A percentile compares a stretch with the other conserved stretches of the same genome.
Evolutionary conservation across 1,140 invertebrate genomes (phyloP).

Genomic region (Drosophila saltans): DNA sequence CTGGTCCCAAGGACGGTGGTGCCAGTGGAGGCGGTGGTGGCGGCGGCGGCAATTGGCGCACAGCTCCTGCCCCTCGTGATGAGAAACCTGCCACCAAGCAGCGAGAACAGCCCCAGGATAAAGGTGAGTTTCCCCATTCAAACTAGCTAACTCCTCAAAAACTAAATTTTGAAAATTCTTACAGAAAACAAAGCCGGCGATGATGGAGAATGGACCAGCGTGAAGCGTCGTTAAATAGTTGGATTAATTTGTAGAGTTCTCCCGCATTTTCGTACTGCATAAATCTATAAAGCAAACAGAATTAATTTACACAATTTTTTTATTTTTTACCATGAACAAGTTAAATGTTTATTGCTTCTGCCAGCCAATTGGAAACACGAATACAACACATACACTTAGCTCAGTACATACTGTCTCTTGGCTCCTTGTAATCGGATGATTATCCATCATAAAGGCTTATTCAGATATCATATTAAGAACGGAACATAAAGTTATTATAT

Average conservation of each 20-base stretch:
- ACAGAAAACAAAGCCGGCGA: conserved; percentile 75
- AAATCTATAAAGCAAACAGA: conserved; percentile 42
- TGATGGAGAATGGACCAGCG: conserved; percentile 81
- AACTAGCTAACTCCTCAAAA: background rate
- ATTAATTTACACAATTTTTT: conserved; percentile 41
- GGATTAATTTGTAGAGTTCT: conserved; percentile 35
- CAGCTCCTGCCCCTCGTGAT: conserved; percentile 68
- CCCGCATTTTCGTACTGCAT: conserved; percentile 44
- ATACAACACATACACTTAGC: background rate
- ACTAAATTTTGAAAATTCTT: conserved; percentile 11
- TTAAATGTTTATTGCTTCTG: conserved; percentile 36
- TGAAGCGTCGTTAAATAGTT: conserved; percentile 74
- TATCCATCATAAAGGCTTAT: conserved; percentile 11
- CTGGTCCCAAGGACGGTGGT: conserved; percentile 52
- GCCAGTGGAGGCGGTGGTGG: conserved; percentile 42
- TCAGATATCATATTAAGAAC: background rate
- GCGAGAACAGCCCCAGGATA: conserved; percentile 70
- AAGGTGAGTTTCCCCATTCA: conserved; percentile 19
- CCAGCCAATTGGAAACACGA: conserved; percentile 18
- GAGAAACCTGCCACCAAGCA: conserved; percentile 70
- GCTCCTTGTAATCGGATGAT: conserved; percentile 6
- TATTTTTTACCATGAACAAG: conserved; percentile 51
- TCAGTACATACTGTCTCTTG: background rate
- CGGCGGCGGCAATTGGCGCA: conserved; percentile 72
- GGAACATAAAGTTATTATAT: background rate